phyloP scores from a whole-genome alignment of 2,113 vertebrate species.

The Dicerorhinus sumatrensis region DNA sequence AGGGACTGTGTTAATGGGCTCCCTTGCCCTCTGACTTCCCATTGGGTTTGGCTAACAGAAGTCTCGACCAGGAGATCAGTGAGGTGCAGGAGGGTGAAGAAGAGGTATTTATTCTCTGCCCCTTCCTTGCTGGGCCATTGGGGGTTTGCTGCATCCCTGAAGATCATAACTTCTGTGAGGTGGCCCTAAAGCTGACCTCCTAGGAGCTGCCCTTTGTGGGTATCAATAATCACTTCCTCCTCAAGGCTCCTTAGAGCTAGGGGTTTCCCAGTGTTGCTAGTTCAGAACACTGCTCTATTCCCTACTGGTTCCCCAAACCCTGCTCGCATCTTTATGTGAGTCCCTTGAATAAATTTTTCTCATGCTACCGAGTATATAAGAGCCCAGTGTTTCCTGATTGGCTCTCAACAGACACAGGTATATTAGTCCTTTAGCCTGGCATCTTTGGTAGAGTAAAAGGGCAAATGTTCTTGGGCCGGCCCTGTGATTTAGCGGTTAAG shows the following conservation, averaged over 20 bases:
- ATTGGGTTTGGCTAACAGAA: neutral
- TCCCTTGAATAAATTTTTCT: neutral
- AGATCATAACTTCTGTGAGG: neutral
- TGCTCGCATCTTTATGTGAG: neutral
- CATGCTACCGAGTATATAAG: neutral
- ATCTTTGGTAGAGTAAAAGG: neutral
- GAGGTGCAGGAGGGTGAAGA: neutral
- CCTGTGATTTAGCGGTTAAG: too few relatives aligned
- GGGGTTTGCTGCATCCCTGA: neutral
- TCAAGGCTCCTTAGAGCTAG: neutral
- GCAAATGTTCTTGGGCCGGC: neutral
- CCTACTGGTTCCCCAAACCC: neutral
- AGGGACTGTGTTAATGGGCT: neutral
- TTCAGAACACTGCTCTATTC: neutral
- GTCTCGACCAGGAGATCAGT: neutral
- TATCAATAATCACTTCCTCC: neutral
- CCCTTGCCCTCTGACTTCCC: neutral
- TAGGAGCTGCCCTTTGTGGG: neutral
- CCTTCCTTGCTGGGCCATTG: neutral
- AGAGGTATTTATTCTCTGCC: neutral
- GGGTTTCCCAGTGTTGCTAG: neutral
- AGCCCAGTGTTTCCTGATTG: neutral
- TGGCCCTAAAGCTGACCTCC: neutral
- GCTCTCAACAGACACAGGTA: neutral
- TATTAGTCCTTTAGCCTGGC: slow-evolving; percentile 4